Conservation (phyloP, 2,888 invertebrate species). For the Standfussiana lucernea region DNA sequence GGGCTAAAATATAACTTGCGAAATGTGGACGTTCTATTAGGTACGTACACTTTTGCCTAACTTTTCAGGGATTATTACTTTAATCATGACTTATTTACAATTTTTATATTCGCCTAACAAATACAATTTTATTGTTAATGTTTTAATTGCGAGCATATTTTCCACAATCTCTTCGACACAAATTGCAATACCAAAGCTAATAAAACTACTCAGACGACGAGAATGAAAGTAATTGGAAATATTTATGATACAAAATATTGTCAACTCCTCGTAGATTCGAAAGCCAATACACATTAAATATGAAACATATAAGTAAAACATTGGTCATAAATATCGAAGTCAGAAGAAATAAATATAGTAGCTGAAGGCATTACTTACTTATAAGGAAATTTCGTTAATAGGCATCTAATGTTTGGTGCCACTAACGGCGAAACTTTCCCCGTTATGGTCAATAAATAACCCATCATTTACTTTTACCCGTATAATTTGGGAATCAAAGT, state of each 20-base stretch:
- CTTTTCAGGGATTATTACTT: not conserved
- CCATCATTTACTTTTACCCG: constrained; percentile 72
- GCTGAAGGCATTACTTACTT: constrained; percentile 64
- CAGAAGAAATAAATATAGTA: constrained; percentile 56
- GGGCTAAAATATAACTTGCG: not conserved
- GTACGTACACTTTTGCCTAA: not conserved
- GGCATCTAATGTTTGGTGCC: constrained; percentile 78
- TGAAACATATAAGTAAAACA: constrained; percentile 57
- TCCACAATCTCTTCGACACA: not conserved
- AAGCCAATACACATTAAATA: constrained; percentile 47
- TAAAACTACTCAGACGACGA: constrained; percentile 1
- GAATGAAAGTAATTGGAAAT: not conserved
- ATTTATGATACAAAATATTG: constrained; percentile 22
- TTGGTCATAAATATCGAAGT: constrained; percentile 63
- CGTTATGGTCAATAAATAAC: constrained; percentile 78
- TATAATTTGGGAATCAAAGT: constrained; percentile 21
- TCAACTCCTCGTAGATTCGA: constrained; percentile 22
- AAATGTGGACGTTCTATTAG: not conserved
- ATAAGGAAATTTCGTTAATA: constrained; percentile 74
- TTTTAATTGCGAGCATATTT: not conserved
- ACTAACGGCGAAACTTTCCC: constrained; percentile 77
- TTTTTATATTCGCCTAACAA: not conserved
- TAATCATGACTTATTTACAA: not conserved
- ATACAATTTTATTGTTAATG: not conserved
- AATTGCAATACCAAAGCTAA: constrained; percentile 1